Conservation (phyloP, 2,113 vertebrate species). For the Perca schrenkii region DNA sequence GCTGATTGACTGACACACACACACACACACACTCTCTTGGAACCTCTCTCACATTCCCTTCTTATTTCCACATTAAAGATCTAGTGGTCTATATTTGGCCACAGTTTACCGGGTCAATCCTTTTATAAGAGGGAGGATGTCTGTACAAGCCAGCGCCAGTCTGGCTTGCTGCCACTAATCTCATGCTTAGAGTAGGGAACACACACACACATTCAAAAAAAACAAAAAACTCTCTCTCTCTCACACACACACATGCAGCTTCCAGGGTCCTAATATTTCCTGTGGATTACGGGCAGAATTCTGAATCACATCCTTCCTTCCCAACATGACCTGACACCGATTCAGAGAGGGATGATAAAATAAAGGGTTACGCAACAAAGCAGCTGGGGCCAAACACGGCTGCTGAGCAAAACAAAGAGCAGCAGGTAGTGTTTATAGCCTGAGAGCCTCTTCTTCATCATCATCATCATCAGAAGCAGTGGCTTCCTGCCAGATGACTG, state of each 20-base stretch:
- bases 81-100: slow-evolving; percentile 22
- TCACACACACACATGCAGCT: slow-evolving; percentile 23
- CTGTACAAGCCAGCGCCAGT: slow-evolving; percentile 52
- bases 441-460: slow-evolving; percentile 27
- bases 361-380: slow-evolving; percentile 45
- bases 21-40: not conserved
- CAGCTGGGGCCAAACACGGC: slow-evolving; percentile 10
- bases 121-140: slow-evolving; percentile 39
- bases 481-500: slow-evolving; percentile 24
- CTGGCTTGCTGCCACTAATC: slow-evolving; percentile 60
- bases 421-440: slow-evolving; percentile 43
- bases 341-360: slow-evolving; percentile 38
- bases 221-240: slow-evolving; percentile 1
- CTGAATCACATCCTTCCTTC: slow-evolving; percentile 66
- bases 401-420: slow-evolving; percentile 8
- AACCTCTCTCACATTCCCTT: not conserved
- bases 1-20: not conserved
- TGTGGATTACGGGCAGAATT: slow-evolving; percentile 63
- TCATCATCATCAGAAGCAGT: not conserved
- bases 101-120: slow-evolving; percentile 58
- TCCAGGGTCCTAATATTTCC: slow-evolving; percentile 47
- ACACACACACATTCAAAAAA: not conserved
- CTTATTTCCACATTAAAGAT: slow-evolving; percentile 24
- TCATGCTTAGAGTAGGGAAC: slow-evolving; percentile 31
- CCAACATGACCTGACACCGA: slow-evolving; percentile 45